A percentile compares a stretch with the other conserved stretches of the same genome.
phyloP scores from a whole-genome alignment of 2,797 vertebrate genomes.

The Petrocephalus sullivani region DNA sequence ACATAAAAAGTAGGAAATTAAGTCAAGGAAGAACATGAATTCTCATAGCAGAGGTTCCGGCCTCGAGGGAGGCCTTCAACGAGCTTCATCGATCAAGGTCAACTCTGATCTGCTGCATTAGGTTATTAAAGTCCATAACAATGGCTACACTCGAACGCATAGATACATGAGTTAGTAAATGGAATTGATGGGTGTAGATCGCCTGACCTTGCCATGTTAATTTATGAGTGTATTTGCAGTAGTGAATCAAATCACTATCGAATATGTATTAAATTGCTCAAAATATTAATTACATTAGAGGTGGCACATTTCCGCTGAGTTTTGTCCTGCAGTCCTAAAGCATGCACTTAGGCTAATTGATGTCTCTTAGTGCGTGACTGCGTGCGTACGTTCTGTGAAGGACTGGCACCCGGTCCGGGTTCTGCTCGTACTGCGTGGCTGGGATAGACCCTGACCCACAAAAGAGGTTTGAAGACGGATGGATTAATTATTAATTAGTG shows the following conservation, averaged over 20 bases:
- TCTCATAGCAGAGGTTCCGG: background rate
- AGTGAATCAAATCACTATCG: background rate
- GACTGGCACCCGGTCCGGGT: background rate
- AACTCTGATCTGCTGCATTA: background rate
- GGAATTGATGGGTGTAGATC: background rate
- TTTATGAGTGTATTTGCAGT: background rate
- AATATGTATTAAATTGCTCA: background rate
- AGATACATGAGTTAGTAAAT: background rate
- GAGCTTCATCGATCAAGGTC: background rate
- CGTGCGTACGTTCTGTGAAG: background rate
- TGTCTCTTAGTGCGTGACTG: background rate
- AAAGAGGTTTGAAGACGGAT: background rate
- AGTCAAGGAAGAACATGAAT: background rate
- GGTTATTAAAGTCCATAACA: slow-evolving; percentile 3
- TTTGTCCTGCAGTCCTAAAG: background rate
- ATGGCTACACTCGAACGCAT: background rate
- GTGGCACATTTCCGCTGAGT: background rate
- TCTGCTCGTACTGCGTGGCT: background rate
- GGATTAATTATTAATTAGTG: slow-evolving; percentile 10
- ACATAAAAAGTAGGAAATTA: slow-evolving; percentile 2
- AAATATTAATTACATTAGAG: slow-evolving; percentile 8
- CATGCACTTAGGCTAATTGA: slow-evolving; percentile 4
- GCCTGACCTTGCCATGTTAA: background rate
- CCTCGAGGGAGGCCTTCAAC: background rate
- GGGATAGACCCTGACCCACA: background rate